Conservation (phyloP, 1,140 invertebrate genomes). For the Conopomorpha cramerella region DNA sequence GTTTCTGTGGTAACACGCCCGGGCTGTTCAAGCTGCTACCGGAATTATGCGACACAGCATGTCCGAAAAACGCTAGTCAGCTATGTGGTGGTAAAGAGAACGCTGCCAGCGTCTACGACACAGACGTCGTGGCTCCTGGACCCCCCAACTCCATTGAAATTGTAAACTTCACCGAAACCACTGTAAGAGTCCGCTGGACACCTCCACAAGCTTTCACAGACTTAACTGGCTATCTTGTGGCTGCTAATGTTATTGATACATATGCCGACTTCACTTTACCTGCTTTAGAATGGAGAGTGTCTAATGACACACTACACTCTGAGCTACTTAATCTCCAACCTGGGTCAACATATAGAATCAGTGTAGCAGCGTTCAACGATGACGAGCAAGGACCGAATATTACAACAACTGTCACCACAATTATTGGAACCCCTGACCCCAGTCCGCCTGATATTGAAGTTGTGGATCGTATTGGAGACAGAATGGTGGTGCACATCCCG, state of each 20-base stretch:
- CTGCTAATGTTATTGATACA: constrained; percentile 45
- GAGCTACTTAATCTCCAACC: constrained; percentile 69
- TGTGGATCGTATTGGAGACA: constrained; percentile 58
- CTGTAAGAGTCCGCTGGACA: constrained; percentile 52
- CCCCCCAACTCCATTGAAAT: constrained; percentile 48
- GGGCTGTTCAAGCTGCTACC: constrained; percentile 24
- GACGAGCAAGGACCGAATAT: constrained; percentile 64
- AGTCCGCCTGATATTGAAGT: constrained; percentile 66
- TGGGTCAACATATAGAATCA: constrained; percentile 73
- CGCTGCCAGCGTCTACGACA: constrained; percentile 60
- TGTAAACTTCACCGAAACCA: constrained; percentile 56
- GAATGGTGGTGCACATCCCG: constrained; percentile 66
- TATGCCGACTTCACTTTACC: constrained; percentile 35
- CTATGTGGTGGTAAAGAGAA: constrained; percentile 56
- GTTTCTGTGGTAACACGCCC: constrained; percentile 41
- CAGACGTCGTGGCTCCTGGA: constrained; percentile 43
- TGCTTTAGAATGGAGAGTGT: constrained; percentile 52
- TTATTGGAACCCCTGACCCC: constrained; percentile 71
- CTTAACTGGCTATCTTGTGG: constrained; percentile 54
- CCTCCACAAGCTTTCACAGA: constrained; percentile 35
- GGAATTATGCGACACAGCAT: constrained; percentile 45
- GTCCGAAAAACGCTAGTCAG: constrained; percentile 57
- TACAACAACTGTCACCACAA: constrained; percentile 64
- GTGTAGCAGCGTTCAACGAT: constrained; percentile 66
- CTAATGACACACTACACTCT: constrained; percentile 46